Evolutionary conservation across 2,113 vertebrate species (phyloP).

Genomic region (Mionectes macconnelli): DNA sequence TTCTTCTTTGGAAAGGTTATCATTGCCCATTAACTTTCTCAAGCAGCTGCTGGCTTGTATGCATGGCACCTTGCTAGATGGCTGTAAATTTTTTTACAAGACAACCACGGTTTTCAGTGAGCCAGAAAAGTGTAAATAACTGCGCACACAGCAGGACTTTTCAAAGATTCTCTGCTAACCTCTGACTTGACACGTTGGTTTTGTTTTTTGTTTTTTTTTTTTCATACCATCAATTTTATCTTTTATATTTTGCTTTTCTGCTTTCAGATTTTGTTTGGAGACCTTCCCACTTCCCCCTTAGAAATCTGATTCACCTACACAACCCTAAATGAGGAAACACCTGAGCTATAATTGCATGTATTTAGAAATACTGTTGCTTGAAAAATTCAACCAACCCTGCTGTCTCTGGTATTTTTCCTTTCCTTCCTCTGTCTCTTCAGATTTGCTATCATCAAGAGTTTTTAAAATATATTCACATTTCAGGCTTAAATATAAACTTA

Average conservation of each 20-base stretch:
- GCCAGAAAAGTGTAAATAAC: slow-evolving; percentile 2
- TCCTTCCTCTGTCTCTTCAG: slow-evolving; percentile 64
- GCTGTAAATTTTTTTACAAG: background rate
- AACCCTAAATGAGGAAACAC: slow-evolving; percentile 58
- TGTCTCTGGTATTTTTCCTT: slow-evolving; percentile 72
- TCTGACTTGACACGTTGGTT: background rate
- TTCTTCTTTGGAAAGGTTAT: background rate
- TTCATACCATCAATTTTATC: slow-evolving; percentile 16
- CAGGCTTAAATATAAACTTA: slow-evolving; percentile 65
- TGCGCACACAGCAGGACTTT: background rate
- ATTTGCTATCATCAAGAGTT: slow-evolving; percentile 60
- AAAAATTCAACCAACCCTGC: slow-evolving; percentile 35
- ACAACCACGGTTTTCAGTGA: background rate
- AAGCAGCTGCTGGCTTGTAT: background rate
- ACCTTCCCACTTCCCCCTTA: background rate
- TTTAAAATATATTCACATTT: slow-evolving; percentile 63
- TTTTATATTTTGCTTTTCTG: slow-evolving; percentile 37
- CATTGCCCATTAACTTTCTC: background rate
- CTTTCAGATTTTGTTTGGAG: slow-evolving; percentile 53
- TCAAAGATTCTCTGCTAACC: background rate
- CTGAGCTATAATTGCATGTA: background rate
- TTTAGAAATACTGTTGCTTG: slow-evolving; percentile 60
- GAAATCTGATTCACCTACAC: slow-evolving; percentile 50
- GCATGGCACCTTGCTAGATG: background rate
- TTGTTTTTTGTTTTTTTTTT: background rate